A percentile compares a stretch with the other conserved stretches of the same genome.
Conservation (phyloP, 2,113 vertebrate genomes). For the Orthochromis indermauri region DNA sequence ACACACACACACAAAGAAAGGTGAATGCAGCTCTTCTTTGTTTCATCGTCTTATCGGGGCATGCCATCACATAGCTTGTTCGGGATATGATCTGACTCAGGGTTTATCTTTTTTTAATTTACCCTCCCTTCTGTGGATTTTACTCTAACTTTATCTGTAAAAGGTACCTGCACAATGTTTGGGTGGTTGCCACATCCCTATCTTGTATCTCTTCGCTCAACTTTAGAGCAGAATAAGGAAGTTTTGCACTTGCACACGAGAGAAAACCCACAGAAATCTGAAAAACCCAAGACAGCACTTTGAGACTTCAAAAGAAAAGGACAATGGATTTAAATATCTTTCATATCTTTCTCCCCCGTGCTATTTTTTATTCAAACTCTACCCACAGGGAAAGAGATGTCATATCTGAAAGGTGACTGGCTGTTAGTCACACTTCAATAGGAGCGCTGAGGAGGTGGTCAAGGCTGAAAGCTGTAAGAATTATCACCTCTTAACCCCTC, state of each 20-base stretch:
- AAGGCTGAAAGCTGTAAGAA: slow-evolving; percentile 20
- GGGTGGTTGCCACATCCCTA: slow-evolving; percentile 18
- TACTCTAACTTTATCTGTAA: slow-evolving; percentile 33
- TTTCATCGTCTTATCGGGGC: slow-evolving; percentile 14
- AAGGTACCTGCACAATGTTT: slow-evolving; percentile 22
- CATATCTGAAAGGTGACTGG: slow-evolving; percentile 25
- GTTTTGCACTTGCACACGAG: slow-evolving; percentile 25
- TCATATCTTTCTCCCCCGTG: background rate
- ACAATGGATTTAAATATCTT: slow-evolving; percentile 43
- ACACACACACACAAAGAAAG: background rate
- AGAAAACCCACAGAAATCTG: slow-evolving; percentile 44
- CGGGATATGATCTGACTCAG: slow-evolving; percentile 12
- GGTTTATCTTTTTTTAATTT: slow-evolving; percentile 22
- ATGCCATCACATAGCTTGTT: slow-evolving; percentile 15
- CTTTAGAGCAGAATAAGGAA: slow-evolving; percentile 34
- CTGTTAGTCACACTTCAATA: slow-evolving; percentile 34
- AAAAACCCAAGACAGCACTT: slow-evolving; percentile 42
- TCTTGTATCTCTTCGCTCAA: slow-evolving; percentile 24
- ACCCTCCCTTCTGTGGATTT: background rate
- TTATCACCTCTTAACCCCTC: slow-evolving; percentile 51
- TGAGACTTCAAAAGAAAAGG: slow-evolving; percentile 50
- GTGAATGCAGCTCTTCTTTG: slow-evolving; percentile 9
- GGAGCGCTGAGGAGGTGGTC: slow-evolving; percentile 13
- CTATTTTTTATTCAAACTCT: slow-evolving; percentile 3
- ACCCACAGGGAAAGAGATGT: slow-evolving; percentile 19